A percentile compares a stretch with the other conserved stretches of the same genome.
Evolutionary conservation across 2,797 vertebrate species (phyloP).

Genomic region (Tenualosa thibaudeaui): DNA sequence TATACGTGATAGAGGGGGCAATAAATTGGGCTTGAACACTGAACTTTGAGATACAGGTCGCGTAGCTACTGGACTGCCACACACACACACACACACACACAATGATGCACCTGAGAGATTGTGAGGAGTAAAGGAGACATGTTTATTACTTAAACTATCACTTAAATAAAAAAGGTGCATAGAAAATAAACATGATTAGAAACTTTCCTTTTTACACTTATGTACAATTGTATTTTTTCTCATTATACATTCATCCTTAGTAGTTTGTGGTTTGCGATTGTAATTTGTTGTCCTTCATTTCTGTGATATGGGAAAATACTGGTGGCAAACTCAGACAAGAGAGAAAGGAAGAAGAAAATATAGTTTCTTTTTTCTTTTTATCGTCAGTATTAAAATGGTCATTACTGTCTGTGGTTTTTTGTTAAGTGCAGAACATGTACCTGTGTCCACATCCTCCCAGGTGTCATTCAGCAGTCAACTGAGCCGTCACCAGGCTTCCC

Average conservation of each 20-base stretch:
- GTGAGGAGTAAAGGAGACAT: conserved; percentile 93
- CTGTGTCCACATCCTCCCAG: conserved; percentile 9
- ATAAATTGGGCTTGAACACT: conserved; percentile 15
- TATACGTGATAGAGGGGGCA: conserved; percentile 20
- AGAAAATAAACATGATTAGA: conserved; percentile 99
- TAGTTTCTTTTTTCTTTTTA: conserved; percentile 14
- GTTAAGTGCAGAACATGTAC: conserved; percentile 16
- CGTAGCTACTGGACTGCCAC: not conserved
- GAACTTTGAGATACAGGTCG: not conserved
- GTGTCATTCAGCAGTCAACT: not conserved
- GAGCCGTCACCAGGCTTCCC: not conserved
- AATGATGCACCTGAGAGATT: conserved; percentile 43
- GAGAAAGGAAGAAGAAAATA: conserved; percentile 65
- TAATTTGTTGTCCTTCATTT: conserved; percentile 92
- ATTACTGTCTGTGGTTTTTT: conserved; percentile 55
- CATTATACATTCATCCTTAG: conserved; percentile 99
- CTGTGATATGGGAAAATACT: conserved; percentile 88
- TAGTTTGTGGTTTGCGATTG: conserved; percentile 90
- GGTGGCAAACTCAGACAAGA: conserved; percentile 63
- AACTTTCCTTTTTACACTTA: conserved; percentile 99
- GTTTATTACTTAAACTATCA: conserved; percentile 99
- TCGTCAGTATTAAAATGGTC: conserved; percentile 60
- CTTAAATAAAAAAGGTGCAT: conserved; percentile 99
- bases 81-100: conserved; percentile 7
- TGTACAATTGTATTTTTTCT: conserved; percentile 92